phyloP scores from a whole-genome alignment of 2,888 invertebrate species.

The Syrphus vitripennis region DNA sequence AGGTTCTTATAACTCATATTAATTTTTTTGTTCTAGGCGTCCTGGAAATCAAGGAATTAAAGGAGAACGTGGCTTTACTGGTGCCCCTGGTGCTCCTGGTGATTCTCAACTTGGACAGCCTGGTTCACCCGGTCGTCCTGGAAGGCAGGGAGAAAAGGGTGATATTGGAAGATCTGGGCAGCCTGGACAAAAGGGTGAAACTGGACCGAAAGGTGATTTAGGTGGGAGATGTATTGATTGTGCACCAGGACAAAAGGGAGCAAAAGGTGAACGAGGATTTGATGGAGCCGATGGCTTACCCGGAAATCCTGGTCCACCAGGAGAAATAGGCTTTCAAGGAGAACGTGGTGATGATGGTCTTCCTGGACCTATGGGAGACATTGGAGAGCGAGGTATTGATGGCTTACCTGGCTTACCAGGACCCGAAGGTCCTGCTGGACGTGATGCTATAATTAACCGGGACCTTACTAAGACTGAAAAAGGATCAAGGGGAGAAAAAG shows the following conservation, averaged over 20 bases:
- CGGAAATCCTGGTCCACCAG: conserved; percentile 89
- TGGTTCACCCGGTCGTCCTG: conserved; percentile 87
- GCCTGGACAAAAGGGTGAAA: conserved; percentile 84
- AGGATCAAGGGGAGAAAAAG: conserved; percentile 87
- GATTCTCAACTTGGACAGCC: conserved; percentile 90
- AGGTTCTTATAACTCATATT: background rate
- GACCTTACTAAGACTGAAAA: conserved; percentile 83
- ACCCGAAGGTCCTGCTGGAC: conserved; percentile 85
- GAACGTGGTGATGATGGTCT: conserved; percentile 87
- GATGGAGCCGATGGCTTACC: conserved; percentile 86
- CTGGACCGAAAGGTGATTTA: conserved; percentile 89
- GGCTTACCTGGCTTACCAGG: conserved; percentile 85
- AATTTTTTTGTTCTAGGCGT: conserved; percentile 71
- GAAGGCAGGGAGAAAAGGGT: conserved; percentile 87
- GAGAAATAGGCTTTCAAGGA: conserved; percentile 87
- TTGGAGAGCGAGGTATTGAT: conserved; percentile 80
- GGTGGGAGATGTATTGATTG: conserved; percentile 92
- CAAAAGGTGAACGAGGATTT: conserved; percentile 88
- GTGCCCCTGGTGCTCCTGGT: conserved; percentile 89
- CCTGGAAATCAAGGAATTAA: conserved; percentile 88
- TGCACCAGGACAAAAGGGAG: conserved; percentile 88
- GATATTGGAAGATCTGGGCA: conserved; percentile 86
- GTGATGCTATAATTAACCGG: conserved; percentile 83
- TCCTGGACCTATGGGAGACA: conserved; percentile 82
- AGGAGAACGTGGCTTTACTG: conserved; percentile 90